Percentiles rank a stretch among this genome's conserved stretches.
Conservation (phyloP, 2,113 vertebrate genomes). For the Tympanuchus pallidicinctus region DNA sequence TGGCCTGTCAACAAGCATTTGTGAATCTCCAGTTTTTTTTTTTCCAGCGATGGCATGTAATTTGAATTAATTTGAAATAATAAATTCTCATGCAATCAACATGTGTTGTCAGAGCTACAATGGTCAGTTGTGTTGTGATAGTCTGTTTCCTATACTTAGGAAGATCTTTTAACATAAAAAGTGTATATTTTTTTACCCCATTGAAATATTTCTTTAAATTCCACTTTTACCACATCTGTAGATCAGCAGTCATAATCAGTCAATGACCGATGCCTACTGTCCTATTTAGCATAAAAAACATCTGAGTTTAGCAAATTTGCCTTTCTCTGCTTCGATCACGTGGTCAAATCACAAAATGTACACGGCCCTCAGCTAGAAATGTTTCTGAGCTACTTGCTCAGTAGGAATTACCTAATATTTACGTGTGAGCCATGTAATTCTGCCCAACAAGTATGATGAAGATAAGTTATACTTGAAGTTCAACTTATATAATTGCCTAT, state of each 20-base stretch:
- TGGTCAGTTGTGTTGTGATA: not conserved
- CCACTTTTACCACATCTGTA: not conserved
- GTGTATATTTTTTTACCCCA: not conserved
- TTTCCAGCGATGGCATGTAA: not conserved
- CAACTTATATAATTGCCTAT: not conserved
- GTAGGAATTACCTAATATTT: not conserved
- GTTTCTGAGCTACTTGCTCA: not conserved
- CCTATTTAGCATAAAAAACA: not conserved
- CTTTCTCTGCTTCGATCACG: not conserved
- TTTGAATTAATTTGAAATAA: not conserved
- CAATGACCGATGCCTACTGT: not conserved
- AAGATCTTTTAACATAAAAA: not conserved
- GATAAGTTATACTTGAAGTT: not conserved
- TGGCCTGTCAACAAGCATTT: not conserved
- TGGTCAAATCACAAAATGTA: not conserved
- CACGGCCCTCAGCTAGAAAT: accelerated
- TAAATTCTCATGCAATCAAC: not conserved
- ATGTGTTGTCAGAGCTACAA: not conserved
- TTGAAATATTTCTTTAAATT: not conserved
- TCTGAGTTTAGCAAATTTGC: not conserved
- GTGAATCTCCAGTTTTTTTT: not conserved
- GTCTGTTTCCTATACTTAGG: not conserved
- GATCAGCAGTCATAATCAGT: not conserved
- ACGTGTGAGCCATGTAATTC: not conserved
- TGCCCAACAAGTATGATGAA: not conserved